Evolutionary conservation across 2,797 vertebrate genomes (phyloP), one percentile per base, ranked within the genome.

Genomic region (Sorex maritimensis): DNA sequence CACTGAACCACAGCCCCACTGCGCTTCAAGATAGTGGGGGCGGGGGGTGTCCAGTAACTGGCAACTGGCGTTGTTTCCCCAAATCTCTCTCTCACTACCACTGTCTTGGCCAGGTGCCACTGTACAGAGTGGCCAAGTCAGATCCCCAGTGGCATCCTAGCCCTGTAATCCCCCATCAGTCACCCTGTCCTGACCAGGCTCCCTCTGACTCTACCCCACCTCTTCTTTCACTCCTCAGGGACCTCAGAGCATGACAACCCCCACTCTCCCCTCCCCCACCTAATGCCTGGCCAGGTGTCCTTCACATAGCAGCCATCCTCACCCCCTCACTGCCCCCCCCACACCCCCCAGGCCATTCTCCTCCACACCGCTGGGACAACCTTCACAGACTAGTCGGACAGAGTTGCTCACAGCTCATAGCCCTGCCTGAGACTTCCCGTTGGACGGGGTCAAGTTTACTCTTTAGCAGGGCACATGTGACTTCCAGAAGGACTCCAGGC

Each of bases 401-500:
- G 2, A 24, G 11, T 41, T 41, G 26, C 49, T 13, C 6, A 0
- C 52, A 23, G 38, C 92, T 93, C 46, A 61, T 49, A 67, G 46
- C 85, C 58, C 44, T 5, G 3, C 13, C 24, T 46, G 67, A 15
- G 68, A 24, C 30, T 77, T 52, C 82, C 85, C 41, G 19, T 67
- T 72, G 69, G 21, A 89, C 44, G 21, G 15, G 63, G 52, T 79
- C 88, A 46, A n/a, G 78, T 74, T 89, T 72, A 26, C 75, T 58
- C 55, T 87, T 63, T 75, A 28, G 0, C 10, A 71, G 85, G 74
- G 11, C 90, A 65, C 15, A 5, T 24, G 79, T 30, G 12, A 23
- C 63, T 90, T 83, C 41, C 13, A 9, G 69, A 94, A 86, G 77
- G 87, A 86, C 30, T 19, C 72, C 68, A 24, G 90, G 49, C 7